These are phyloP conservation scores for Lethenteron camtschaticum DNA, from an alignment of 2,113 vertebrate species.

Conservation along the genomic window DNA sequence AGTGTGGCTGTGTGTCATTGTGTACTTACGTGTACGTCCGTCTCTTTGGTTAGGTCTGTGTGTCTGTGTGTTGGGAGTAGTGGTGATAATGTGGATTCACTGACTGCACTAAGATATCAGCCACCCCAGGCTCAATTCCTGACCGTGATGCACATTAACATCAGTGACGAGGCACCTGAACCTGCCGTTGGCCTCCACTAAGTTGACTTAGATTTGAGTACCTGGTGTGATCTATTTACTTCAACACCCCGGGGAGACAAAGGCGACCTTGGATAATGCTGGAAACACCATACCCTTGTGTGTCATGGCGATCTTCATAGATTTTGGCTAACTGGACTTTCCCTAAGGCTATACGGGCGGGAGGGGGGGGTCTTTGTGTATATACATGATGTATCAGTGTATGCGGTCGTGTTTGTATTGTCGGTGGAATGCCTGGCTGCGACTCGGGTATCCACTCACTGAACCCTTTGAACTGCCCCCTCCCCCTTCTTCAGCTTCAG, in stretches of 20 bases:
- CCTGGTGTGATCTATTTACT: no score
- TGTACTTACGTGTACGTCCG: neutral
- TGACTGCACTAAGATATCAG: no score
- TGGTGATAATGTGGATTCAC: no score
- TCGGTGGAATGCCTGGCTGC: neutral
- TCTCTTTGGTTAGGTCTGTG: neutral
- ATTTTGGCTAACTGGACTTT: neutral
- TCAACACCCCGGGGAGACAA: no score
- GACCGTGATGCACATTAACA: no score
- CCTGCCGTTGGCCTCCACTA: no score
- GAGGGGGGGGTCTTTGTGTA: neutral
- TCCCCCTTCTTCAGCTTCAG: conserved; percentile 41
- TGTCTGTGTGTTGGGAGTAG: neutral
- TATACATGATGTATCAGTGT: neutral
- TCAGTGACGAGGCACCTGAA: no score
- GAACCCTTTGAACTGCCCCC: conserved; percentile 4
- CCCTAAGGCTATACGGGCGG: neutral
- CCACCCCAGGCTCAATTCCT: no score
- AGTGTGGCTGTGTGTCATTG: conserved; percentile 10
- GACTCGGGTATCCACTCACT: neutral
- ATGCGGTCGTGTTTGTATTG: neutral
- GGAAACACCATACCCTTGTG: no score
- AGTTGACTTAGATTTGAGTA: no score
- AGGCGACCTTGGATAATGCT: no score
- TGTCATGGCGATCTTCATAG: no score